Evolutionary conservation across 2,888 invertebrate genomes (phyloP), one percentile per base, ranked within the genome.

Genomic region (Catocala nupta): DNA sequence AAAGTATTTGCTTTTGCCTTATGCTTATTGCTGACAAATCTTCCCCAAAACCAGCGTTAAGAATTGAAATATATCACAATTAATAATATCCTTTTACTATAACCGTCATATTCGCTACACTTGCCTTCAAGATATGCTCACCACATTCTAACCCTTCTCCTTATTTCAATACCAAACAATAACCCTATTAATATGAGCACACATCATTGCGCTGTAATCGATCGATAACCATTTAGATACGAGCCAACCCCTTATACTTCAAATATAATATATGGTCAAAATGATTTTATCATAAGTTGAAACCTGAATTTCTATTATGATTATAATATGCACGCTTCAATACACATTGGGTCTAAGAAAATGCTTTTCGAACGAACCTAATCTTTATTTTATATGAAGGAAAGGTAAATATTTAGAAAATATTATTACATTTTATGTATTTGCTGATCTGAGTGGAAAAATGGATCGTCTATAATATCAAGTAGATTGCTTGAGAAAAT

Each of bases 261-360:
- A 25, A 43, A 10, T 54, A 43, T 55, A 50, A 47, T 16, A 16
- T 16, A 53, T 50, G 50, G 9, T 10, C 47, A 34, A 16, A 52
- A 57, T 39, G 13, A 53, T 62, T 52, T 62, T 57, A 53, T 49
- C 57, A 47, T 49, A 53, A 53, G 57, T 36, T 36, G 39, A 6
- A 44, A 54, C n/a, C 33, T 48, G 49, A 48, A 53, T 53, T 53
- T 62, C 54, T 70, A 63, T 63, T 70, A 70, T 68, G 62, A 75
- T 70, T 56, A 69, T 58, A 75, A 65, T 68, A 73, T 68, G 50
- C 50, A 66, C 63, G 68, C 60, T 47, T 63, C 60, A 66, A 33
- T 36, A 51, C 62, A 76, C 73, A 63, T 62, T 52, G 70, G 75
- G 73, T 75, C 59, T 52, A 55, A 66, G 47, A 70, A 63, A 65